Base-by-base conservation (phyloP, 2,888 invertebrate species). In the Ditylenchus weischeri region DNA sequence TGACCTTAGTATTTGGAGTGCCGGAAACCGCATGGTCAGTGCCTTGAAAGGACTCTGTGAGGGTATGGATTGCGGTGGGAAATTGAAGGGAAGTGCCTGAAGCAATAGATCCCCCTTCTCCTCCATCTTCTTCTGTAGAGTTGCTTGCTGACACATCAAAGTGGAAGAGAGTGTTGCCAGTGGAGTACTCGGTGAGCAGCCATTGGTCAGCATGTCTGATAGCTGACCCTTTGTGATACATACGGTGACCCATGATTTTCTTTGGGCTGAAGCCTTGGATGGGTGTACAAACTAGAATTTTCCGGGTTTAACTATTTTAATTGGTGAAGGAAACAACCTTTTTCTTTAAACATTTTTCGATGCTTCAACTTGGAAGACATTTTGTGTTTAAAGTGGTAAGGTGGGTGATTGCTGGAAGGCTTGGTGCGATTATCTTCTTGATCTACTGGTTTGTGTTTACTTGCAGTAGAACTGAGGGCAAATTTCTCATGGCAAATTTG, bases 1-100 rank as follows among this genome's bases (percentile, higher is more conserved):
- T 5, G 8, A 23, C 57, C 23, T 10, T 54, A 7, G 4, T 54
- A 13, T 23, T 29, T 23, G 10, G 57, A 15, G 29, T 6, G 29
- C 23, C 29, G 8, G 29, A 54, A 13, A 54, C 23, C 1, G 59
- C 35, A 36, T 59, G 59, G 29, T 59, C 59, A 11, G 63, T 64
- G 19, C 43, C 43, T 62, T 21, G 47, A 49, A 71, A 72, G 2
- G 70, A 48, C 43, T 70, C 70, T 11, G 70, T 43, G 21, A 69
- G 57, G n/a, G 70, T 69, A 48, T 71, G 18, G 23, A 69, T 69
- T 13, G 43, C 47, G 18, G 69, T 48, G 4, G 70, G 70, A 19
- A 71, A 70, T 23, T 60, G 43, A 38, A 61, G 51, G 19, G 48
- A 23, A 13, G 21, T 23, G 38, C 36, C 36, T 21, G 38, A 43